phyloP scores from a whole-genome alignment of 2,888 invertebrate species.

The Tethea ocularis region DNA sequence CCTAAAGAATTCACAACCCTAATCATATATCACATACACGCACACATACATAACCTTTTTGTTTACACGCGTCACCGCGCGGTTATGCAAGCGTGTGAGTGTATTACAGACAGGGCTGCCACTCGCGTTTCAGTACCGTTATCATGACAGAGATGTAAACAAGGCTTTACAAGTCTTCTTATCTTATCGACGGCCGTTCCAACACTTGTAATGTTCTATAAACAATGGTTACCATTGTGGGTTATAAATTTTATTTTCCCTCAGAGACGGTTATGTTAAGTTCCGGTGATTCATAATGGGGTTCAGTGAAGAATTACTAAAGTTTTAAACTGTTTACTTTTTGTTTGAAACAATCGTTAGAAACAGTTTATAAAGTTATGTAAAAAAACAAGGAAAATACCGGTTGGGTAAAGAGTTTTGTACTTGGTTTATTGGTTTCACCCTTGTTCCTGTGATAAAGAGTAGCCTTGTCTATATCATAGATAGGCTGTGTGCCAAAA shows the following conservation, averaged over 20 bases:
- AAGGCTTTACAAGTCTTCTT: not conserved
- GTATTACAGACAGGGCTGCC: not conserved
- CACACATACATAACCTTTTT: not conserved
- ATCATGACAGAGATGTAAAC: slow-evolving; percentile 2
- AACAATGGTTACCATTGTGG: not conserved
- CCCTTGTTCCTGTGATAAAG: too few species aligned
- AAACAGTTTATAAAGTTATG: not conserved
- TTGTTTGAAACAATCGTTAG: not conserved
- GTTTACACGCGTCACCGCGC: not conserved
- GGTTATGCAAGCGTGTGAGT: not conserved
- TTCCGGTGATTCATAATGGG: not conserved
- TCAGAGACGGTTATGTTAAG: too few species aligned
- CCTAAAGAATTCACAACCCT: not conserved
- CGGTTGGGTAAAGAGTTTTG: too few species aligned
- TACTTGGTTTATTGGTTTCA: too few species aligned
- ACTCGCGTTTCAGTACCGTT: not conserved
- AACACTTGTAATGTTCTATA: not conserved
- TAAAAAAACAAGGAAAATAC: too few species aligned
- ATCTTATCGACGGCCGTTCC: not conserved
- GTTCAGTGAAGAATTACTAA: not conserved
- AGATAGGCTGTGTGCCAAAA: too few species aligned
- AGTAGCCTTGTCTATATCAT: too few species aligned
- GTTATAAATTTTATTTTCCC: not conserved
- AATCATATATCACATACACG: not conserved
- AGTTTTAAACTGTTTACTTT: not conserved